A percentile compares a stretch with the other conserved stretches of the same genome.
phyloP scores from a whole-genome alignment of 2,113 vertebrate species.

The Murina feae region DNA sequence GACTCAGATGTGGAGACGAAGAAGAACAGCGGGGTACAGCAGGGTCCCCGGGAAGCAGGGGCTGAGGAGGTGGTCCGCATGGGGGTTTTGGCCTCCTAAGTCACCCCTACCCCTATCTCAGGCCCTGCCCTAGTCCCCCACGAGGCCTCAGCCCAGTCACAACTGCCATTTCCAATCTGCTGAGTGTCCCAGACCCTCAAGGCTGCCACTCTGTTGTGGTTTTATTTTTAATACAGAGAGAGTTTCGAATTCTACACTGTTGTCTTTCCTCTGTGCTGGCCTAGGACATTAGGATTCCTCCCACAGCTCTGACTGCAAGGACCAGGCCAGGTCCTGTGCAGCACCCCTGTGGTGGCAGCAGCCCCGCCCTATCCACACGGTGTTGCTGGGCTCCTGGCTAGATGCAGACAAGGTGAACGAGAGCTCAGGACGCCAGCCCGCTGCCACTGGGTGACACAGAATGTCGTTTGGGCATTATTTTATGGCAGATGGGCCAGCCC shows the following conservation, averaged over 20 bases:
- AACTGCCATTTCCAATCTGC: constrained; percentile 83
- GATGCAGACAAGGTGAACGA: constrained; percentile 37
- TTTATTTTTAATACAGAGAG: constrained; percentile 79
- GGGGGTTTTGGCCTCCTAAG: constrained; percentile 94
- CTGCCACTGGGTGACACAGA: constrained; percentile 74
- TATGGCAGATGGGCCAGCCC: constrained; percentile 77
- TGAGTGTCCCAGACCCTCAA: constrained; percentile 71
- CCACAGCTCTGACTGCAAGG: constrained; percentile 66
- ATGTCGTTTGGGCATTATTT: constrained; percentile 90
- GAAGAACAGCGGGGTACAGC: constrained; percentile 80
- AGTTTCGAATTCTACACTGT: constrained; percentile 80
- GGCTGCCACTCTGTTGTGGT: constrained; percentile 65
- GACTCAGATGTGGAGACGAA: constrained; percentile 86
- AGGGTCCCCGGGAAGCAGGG: constrained; percentile 86
- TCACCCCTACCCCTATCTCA: neutral
- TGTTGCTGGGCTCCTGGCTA: constrained; percentile 46
- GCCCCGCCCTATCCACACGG: neutral
- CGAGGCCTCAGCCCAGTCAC: constrained; percentile 77
- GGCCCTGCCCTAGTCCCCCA: constrained; percentile 40
- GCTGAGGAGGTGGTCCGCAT: constrained; percentile 92
- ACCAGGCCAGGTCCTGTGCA: constrained; percentile 44
- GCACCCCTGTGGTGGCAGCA: neutral
- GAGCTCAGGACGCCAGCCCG: constrained; percentile 71
- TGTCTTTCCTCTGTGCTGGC: constrained; percentile 82
- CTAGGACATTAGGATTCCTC: constrained; percentile 79